A percentile compares a stretch with the other conserved stretches of the same genome.
Conservation (phyloP, 2,888 invertebrate genomes). For the Teleiodes luculella region DNA sequence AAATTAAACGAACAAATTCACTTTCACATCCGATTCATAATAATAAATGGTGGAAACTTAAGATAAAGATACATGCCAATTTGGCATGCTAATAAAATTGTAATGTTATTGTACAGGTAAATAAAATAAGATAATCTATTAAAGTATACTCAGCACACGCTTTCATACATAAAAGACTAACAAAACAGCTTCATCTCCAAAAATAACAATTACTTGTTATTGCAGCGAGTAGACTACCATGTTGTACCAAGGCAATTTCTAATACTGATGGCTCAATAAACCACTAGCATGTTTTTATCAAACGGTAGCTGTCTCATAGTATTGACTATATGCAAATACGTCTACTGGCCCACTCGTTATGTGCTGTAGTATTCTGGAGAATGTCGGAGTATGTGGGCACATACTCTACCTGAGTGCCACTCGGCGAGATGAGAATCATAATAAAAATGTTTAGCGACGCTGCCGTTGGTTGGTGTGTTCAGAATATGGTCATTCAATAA, state of each 20-base stretch:
- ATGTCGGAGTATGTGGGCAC: conserved; percentile 25
- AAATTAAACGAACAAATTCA: no score
- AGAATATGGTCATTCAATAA: not conserved
- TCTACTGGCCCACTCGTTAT: conserved; percentile 31
- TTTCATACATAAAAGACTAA: not conserved
- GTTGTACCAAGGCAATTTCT: not conserved
- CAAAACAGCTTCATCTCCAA: not conserved
- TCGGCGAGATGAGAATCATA: conserved; percentile 25
- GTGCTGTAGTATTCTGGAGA: not conserved
- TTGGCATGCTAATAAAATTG: no score
- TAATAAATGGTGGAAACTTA: no score
- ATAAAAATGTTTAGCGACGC: conserved; percentile 14
- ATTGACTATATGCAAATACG: conserved; percentile 31
- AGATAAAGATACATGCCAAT: no score
- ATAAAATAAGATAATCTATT: no score
- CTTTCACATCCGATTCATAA: no score
- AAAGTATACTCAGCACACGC: not conserved
- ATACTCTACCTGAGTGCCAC: conserved; percentile 30
- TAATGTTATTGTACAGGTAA: no score
- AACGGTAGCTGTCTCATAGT: conserved; percentile 17
- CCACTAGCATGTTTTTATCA: not conserved
- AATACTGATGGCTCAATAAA: not conserved
- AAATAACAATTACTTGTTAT: not conserved
- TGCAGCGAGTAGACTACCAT: not conserved
- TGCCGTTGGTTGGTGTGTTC: not conserved